Evolutionary conservation across 2,797 vertebrate species (phyloP).

Genomic region (Acanthiza pusilla): DNA sequence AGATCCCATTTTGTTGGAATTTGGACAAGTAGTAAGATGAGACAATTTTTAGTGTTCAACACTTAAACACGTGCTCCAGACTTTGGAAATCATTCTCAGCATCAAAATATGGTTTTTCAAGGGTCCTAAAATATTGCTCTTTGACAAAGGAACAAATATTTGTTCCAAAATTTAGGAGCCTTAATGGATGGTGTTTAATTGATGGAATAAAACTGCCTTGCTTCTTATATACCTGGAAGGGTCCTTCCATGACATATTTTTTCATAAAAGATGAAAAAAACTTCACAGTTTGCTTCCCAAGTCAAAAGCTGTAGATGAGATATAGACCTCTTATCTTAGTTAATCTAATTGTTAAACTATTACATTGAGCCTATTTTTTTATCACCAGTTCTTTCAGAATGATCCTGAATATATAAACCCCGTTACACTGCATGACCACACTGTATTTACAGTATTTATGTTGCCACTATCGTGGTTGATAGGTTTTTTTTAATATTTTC

Average conservation of each 20-base stretch:
- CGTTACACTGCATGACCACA: not conserved
- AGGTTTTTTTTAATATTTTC: not conserved
- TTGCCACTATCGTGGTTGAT: not conserved
- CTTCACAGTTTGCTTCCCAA: not conserved
- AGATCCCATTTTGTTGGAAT: not conserved
- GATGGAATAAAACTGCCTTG: not conserved
- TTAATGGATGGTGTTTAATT: not conserved
- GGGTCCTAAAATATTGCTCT: not conserved
- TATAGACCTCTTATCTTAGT: not conserved
- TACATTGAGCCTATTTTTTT: not conserved
- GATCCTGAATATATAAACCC: not conserved
- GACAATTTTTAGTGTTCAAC: not conserved
- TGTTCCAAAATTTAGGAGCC: not conserved
- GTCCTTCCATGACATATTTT: not conserved
- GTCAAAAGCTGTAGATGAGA: not conserved
- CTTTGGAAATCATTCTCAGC: not conserved
- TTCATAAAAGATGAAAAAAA: not conserved
- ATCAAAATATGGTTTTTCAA: not conserved
- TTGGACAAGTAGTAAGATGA: not conserved
- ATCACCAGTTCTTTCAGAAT: not conserved
- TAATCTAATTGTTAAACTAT: not conserved
- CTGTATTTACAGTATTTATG: not conserved
- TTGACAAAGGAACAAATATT: not conserved
- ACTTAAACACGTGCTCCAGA: not conserved
- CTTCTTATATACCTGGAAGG: fast-evolving